Percentiles rank a stretch among this genome's conserved stretches.
These are phyloP conservation scores for Raja brachyura DNA, from an alignment of 2,113 vertebrate genomes.

Conservation along the genomic window DNA sequence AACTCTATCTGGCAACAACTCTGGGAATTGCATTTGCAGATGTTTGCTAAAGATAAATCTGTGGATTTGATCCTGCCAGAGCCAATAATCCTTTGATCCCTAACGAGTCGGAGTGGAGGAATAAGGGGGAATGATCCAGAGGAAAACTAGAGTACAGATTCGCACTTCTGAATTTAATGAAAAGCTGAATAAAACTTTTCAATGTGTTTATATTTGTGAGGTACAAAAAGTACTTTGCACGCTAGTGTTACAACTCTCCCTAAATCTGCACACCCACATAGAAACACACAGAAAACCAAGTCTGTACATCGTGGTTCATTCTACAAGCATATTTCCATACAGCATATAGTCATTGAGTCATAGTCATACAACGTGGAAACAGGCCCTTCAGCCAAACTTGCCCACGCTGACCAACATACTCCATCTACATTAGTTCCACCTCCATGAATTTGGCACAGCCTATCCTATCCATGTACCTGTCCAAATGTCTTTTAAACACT, in stretches of 20 bases:
- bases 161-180: not conserved
- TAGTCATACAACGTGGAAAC: no score
- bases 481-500: no score
- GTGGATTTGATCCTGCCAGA: not conserved
- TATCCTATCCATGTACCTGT: no score
- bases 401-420: no score
- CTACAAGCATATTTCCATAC: not conserved
- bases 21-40: not conserved
- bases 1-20: not conserved
- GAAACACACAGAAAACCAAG: not conserved
- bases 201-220: not conserved
- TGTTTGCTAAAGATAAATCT: not conserved
- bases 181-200: not conserved
- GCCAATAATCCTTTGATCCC: not conserved
- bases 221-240: not conserved
- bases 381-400: no score
- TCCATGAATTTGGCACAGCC: no score
- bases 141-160: not conserved
- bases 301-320: not conserved
- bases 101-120: not conserved
- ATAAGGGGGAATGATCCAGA: not conserved
- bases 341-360: no score
- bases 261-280: not conserved
- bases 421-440: no score
- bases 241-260: not conserved